Evolutionary conservation across 2,888 invertebrate species (phyloP).

Genomic region (Drosophila leonis): DNA sequence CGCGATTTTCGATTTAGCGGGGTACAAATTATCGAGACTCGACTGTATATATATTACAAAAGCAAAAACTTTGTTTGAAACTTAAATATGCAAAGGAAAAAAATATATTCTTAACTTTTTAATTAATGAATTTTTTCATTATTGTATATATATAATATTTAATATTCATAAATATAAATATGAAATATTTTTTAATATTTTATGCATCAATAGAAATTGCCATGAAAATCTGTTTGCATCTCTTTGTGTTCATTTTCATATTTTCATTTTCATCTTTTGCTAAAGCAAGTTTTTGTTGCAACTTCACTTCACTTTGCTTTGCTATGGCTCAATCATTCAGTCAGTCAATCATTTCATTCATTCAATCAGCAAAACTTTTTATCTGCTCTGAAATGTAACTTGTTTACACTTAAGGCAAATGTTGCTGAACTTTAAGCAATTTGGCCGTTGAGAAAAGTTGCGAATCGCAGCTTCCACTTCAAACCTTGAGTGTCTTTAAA

Average conservation of each 20-base stretch:
- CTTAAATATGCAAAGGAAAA: neutral
- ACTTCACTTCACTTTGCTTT: neutral
- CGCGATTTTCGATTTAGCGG: no score
- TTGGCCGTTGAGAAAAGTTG: slow-evolving; percentile 2
- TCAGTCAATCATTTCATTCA: neutral
- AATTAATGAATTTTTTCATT: neutral
- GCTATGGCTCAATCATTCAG: neutral
- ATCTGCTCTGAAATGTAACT: slow-evolving; percentile 2
- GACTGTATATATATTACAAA: no score
- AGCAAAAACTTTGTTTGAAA: neutral
- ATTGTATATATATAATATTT: no score
- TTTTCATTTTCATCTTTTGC: neutral
- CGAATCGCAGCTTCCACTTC: slow-evolving; percentile 9
- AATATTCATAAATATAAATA: neutral
- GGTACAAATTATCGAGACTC: no score
- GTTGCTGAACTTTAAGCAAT: neutral
- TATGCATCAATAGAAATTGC: neutral
- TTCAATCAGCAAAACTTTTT: slow-evolving; percentile 5
- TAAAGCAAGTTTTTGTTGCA: neutral
- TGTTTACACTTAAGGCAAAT: slow-evolving; percentile 1
- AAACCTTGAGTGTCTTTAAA: slow-evolving; percentile 28
- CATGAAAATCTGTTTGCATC: neutral
- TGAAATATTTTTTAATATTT: neutral
- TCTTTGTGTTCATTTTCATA: neutral
- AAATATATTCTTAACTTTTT: neutral